Conservation (phyloP, 2,797 vertebrate genomes). For the Meda fulgida region DNA sequence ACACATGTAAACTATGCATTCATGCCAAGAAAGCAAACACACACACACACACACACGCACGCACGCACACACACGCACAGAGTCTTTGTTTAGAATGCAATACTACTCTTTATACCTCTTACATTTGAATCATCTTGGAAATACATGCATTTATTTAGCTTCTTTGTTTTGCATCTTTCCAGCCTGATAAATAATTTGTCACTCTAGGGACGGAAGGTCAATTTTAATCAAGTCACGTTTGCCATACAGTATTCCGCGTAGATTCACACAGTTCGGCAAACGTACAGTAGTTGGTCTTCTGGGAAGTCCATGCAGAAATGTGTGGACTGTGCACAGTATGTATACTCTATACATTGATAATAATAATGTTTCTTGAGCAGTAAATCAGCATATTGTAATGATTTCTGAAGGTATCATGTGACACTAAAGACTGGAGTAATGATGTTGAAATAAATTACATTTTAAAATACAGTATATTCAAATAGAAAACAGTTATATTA, state of each 20-base stretch:
- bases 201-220: neutral
- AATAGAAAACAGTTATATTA: neutral
- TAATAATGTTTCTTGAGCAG: no score
- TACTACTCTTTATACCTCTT: neutral
- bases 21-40: neutral
- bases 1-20: constrained; percentile 22
- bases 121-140: neutral
- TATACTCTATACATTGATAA: no score
- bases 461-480: neutral
- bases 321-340: no score
- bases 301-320: neutral
- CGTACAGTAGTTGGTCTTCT: neutral
- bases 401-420: neutral
- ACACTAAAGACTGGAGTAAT: neutral
- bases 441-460: neutral
- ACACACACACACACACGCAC: neutral
- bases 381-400: no score
- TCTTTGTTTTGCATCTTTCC: neutral
- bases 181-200: neutral
- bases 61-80: neutral
- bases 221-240: neutral
- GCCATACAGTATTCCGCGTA: neutral
- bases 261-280: neutral
- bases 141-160: neutral
- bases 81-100: neutral